phyloP scores from a whole-genome alignment of 2,797 vertebrate genomes.

The Tapera naevia region DNA sequence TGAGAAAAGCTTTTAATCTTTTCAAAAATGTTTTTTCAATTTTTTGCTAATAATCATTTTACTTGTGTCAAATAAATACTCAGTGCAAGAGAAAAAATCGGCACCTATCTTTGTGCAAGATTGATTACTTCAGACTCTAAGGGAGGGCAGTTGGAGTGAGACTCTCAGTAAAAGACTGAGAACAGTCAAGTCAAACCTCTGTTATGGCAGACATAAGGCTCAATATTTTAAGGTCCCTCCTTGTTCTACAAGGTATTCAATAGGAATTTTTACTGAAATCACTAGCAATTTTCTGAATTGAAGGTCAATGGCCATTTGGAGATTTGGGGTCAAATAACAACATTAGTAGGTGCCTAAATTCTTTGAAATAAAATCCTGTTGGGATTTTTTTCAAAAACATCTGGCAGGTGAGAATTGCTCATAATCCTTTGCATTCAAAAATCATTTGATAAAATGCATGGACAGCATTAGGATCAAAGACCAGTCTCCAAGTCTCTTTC shows the following conservation, averaged over 20 bases:
- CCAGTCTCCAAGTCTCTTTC: neutral
- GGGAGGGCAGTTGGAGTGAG: neutral
- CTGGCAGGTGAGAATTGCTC: neutral
- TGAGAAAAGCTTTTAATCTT: neutral
- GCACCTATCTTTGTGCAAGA: neutral
- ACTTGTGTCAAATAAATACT: neutral
- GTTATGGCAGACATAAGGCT: neutral
- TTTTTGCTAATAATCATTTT: neutral
- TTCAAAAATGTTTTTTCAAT: neutral
- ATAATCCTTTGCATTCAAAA: conserved; percentile 5
- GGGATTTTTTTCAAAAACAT: neutral
- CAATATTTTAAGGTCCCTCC: neutral
- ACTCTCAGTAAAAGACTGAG: neutral
- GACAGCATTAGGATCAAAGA: neutral
- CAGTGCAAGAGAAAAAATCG: neutral
- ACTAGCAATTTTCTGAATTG: neutral
- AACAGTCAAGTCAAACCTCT: neutral
- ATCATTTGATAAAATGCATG: neutral
- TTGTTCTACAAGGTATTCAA: neutral
- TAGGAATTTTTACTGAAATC: neutral
- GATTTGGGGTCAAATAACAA: neutral
- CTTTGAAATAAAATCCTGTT: neutral
- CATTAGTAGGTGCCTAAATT: neutral
- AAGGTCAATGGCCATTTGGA: neutral
- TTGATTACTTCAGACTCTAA: neutral